Evolutionary conservation across 2,113 vertebrate species (phyloP).

Genomic region (Corythoichthys intestinalis): DNA sequence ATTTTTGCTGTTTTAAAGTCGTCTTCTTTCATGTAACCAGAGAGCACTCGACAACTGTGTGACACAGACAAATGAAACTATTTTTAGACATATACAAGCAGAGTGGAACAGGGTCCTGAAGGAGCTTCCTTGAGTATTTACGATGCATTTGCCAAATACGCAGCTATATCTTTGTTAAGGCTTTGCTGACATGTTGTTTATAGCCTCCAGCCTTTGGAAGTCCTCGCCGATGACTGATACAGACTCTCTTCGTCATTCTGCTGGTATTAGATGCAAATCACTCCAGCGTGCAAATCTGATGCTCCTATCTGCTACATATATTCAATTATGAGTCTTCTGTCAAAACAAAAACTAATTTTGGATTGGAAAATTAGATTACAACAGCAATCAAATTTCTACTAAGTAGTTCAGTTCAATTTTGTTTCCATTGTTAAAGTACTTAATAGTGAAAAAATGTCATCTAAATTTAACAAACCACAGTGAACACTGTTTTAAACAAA

Average conservation of each 20-base stretch:
- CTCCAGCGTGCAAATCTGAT: background rate
- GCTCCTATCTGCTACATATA: background rate
- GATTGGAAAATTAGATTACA: background rate
- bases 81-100: slow-evolving; percentile 65
- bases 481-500: too few species aligned
- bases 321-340: background rate
- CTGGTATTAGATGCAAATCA: slow-evolving; percentile 6
- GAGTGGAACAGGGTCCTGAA: slow-evolving; percentile 70
- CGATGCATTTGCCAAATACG: slow-evolving; percentile 65
- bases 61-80: slow-evolving; percentile 65
- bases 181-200: slow-evolving; percentile 70
- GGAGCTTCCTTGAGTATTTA: slow-evolving; percentile 65
- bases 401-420: background rate
- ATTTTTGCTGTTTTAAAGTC: slow-evolving; percentile 29
- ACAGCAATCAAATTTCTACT: background rate
- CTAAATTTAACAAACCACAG: too few species aligned
- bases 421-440: background rate
- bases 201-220: slow-evolving; percentile 53
- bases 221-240: slow-evolving; percentile 3
- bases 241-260: background rate
- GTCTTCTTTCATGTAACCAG: slow-evolving; percentile 9
- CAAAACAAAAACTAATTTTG: background rate
- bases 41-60: slow-evolving; percentile 9
- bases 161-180: slow-evolving; percentile 58
- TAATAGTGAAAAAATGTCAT: background rate